phyloP scores from a whole-genome alignment of 2,113 vertebrate species.

The Gallinago undulata region DNA sequence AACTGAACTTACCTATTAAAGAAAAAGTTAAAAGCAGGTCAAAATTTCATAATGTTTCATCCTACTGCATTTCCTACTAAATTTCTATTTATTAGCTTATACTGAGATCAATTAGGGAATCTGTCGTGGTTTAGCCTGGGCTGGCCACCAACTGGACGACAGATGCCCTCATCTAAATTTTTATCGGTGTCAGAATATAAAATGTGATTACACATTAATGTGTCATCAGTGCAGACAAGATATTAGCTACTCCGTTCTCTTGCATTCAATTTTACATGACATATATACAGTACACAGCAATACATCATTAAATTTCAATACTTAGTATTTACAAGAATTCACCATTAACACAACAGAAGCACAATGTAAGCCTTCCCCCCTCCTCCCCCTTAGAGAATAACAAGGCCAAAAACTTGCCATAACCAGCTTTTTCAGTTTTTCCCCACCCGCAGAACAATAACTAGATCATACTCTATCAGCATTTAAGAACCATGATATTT shows the following conservation, averaged over 20 bases:
- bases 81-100: background rate
- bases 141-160: background rate
- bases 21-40: conserved; percentile 53
- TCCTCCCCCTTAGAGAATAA: background rate
- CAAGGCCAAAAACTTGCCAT: background rate
- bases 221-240: background rate
- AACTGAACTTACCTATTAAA: conserved; percentile 91
- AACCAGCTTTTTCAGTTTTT: background rate
- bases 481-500: background rate
- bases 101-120: background rate
- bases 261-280: background rate
- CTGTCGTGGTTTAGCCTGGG: background rate
- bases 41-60: conserved; percentile 5
- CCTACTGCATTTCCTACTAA: no score
- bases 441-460: background rate
- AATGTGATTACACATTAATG: background rate
- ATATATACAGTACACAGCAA: background rate
- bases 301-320: background rate
- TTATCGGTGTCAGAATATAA: background rate
- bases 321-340: background rate
- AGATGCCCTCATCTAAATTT: background rate
- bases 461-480: background rate
- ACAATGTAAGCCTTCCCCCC: fast-evolving
- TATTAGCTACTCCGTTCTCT: background rate
- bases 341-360: background rate